These are phyloP conservation scores for Harpalus rubripes DNA, from an alignment of 2,888 invertebrate genomes.

Conservation along the genomic window DNA sequence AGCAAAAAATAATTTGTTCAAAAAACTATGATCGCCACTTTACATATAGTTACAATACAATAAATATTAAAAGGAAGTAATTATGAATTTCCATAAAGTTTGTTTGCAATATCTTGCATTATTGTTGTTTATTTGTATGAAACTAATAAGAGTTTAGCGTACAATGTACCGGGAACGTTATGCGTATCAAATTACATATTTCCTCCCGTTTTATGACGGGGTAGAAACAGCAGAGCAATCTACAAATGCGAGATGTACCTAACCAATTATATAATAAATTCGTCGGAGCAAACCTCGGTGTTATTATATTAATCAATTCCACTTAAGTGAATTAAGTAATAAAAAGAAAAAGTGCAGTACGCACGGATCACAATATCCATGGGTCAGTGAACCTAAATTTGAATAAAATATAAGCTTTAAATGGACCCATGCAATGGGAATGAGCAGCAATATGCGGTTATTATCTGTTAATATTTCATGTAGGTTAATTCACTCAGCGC, in stretches of 20 bases:
- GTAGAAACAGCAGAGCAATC: background rate
- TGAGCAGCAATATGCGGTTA: constrained; percentile 69
- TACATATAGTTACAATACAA: too few species aligned
- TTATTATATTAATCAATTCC: constrained; percentile 40
- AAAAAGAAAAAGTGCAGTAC: constrained; percentile 22
- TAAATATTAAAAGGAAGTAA: background rate
- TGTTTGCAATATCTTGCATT: background rate
- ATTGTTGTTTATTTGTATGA: background rate
- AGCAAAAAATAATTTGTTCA: too few species aligned
- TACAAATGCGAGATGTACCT: constrained; percentile 13
- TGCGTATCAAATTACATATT: background rate
- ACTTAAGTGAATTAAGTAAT: constrained; percentile 51
- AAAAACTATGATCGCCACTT: too few species aligned
- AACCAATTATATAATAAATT: constrained; percentile 29
- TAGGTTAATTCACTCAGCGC: constrained; percentile 70
- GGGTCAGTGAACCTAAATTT: constrained; percentile 65
- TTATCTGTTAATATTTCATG: constrained; percentile 71
- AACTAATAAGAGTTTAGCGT: background rate
- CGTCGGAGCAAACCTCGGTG: constrained; percentile 7
- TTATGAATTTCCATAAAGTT: background rate
- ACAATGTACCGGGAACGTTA: background rate
- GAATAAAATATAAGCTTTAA: constrained; percentile 69
- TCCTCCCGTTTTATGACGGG: constrained; percentile 7
- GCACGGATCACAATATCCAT: constrained; percentile 30
- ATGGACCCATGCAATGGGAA: constrained; percentile 69